A percentile compares a stretch with the other conserved stretches of the same genome.
Evolutionary conservation across 2,888 invertebrate genomes (phyloP).

Genomic region (Morinoia aosen): DNA sequence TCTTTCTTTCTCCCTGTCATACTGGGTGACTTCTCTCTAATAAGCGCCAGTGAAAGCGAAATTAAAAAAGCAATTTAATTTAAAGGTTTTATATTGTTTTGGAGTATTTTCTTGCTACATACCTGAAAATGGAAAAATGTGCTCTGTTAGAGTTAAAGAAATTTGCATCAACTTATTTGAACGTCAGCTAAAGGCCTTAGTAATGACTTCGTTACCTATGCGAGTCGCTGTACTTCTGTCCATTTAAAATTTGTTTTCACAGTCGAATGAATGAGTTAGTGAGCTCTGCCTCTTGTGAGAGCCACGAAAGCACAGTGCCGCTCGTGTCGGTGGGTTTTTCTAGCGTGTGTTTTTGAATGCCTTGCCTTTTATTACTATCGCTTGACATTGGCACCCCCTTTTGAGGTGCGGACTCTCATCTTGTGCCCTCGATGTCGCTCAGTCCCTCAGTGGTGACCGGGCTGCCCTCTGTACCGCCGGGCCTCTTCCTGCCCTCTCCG

Average conservation of each 20-base stretch:
- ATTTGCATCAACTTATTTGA: not conserved
- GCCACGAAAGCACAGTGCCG: constrained; percentile 9
- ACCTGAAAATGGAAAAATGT: not conserved
- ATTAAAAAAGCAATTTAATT: no score
- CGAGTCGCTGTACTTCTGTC: not conserved
- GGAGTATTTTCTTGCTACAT: not conserved
- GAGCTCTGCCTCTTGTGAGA: not conserved
- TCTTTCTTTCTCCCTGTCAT: no score
- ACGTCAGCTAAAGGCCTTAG: not conserved
- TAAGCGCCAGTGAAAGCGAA: no score
- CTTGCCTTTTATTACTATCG: constrained; percentile 40
- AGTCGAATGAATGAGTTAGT: not conserved
- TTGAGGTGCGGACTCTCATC: not conserved
- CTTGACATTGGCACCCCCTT: constrained; percentile 27
- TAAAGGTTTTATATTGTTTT: not conserved
- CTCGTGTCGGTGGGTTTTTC: not conserved
- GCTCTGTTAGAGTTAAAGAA: not conserved
- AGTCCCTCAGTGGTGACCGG: not conserved
- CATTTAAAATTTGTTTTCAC: not conserved
- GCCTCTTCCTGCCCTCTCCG: no score
- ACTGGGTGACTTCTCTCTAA: no score
- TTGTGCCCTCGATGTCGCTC: not conserved
- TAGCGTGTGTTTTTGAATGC: not conserved
- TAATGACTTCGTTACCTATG: not conserved
- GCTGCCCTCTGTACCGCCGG: not conserved